Percentiles rank a stretch among this genome's conserved stretches.
Conservation (phyloP, 2,888 invertebrate genomes). For the Nezara viridula region DNA sequence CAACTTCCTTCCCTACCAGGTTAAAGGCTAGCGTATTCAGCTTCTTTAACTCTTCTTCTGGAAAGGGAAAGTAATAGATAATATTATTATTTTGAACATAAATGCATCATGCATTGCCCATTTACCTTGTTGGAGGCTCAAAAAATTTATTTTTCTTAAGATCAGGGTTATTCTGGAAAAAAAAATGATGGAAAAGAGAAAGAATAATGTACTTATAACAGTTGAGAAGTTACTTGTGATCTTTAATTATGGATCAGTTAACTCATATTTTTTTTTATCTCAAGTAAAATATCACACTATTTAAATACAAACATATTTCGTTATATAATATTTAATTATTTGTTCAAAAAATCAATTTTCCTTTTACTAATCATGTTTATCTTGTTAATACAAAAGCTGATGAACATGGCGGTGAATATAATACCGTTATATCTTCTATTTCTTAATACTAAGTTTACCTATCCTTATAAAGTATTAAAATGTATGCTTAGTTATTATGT, state of each 20-base stretch:
- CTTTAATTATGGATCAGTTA: background rate
- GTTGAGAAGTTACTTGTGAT: background rate
- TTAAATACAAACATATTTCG: background rate
- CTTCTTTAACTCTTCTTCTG: constrained; percentile 27
- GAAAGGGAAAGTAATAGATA: constrained; percentile 24
- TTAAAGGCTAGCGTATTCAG: constrained; percentile 42
- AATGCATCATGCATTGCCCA: background rate
- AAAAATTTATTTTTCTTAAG: constrained; percentile 5
- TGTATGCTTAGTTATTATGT: background rate
- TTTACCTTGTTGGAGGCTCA: background rate
- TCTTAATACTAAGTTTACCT: background rate
- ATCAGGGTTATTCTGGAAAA: background rate
- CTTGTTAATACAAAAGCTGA: background rate
- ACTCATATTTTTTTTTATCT: background rate
- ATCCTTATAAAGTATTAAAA: background rate
- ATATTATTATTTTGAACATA: background rate
- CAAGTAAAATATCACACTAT: background rate
- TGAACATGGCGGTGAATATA: background rate
- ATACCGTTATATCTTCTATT: background rate
- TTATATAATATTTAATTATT: background rate
- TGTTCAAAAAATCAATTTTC: background rate
- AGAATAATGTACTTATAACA: background rate
- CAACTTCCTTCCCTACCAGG: constrained; percentile 34
- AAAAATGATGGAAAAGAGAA: background rate
- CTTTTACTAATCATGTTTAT: background rate